A percentile compares a stretch with the other conserved stretches of the same genome.
Evolutionary conservation across 2,113 vertebrate genomes (phyloP).

Genomic region (Mustelus asterias): DNA sequence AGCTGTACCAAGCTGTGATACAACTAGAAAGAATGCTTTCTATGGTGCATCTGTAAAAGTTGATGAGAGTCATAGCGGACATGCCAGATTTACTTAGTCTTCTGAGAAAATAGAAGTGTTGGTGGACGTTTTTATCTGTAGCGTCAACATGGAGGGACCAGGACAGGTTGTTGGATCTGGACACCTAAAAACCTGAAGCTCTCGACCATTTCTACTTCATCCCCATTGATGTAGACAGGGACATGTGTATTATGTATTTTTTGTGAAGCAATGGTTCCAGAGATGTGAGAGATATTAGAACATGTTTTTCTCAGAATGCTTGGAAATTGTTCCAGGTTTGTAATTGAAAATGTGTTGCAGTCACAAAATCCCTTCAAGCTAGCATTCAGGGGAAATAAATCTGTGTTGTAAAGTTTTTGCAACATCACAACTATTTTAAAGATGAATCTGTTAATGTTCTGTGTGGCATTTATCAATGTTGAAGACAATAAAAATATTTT

Average conservation of each 20-base stretch:
- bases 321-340: conserved; percentile 12
- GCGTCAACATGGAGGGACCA: no score
- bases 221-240: no score
- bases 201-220: no score
- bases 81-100: no score
- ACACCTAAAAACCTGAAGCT: no score
- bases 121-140: no score
- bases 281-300: neutral
- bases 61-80: no score
- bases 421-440: conserved; percentile 19
- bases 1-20: no score
- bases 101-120: no score
- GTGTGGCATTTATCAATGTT: neutral
- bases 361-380: neutral
- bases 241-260: neutral
- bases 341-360: neutral
- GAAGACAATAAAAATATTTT: neutral
- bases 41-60: no score
- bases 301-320: neutral
- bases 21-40: no score
- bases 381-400: neutral
- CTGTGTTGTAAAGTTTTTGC: neutral
- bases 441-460: neutral
- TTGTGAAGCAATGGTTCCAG: neutral
- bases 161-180: no score